phyloP scores from a whole-genome alignment of 2,797 vertebrate genomes.

The Distichodus sexfasciatus region DNA sequence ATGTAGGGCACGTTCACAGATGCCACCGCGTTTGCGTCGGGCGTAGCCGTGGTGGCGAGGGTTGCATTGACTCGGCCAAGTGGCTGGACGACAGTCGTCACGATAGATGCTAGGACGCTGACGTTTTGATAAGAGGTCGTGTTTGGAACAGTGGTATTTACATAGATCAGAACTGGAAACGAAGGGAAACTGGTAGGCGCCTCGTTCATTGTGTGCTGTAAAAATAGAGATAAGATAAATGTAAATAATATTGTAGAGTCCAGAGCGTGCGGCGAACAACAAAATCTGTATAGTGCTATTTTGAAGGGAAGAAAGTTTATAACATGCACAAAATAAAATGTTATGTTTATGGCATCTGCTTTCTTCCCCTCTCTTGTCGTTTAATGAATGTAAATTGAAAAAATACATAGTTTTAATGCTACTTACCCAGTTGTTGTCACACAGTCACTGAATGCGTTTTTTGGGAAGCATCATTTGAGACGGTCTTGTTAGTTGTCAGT shows the following conservation, averaged over 20 bases:
- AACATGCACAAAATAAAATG: too few species aligned
- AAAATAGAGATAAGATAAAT: neutral
- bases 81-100: neutral
- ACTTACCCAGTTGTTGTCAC: neutral
- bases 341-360: neutral
- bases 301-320: too few species aligned
- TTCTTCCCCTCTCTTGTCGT: too few species aligned
- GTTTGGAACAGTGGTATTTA: constrained; percentile 21
- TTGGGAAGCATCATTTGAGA: neutral
- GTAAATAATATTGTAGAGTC: neutral
- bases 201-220: constrained; percentile 35
- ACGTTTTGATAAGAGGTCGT: constrained; percentile 13
- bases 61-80: constrained; percentile 16
- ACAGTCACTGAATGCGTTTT: neutral
- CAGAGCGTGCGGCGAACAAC: too few species aligned
- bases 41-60: neutral
- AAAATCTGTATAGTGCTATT: too few species aligned
- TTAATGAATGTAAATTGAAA: neutral
- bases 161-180: neutral
- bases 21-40: constrained; percentile 19
- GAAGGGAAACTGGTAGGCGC: constrained; percentile 2
- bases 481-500: neutral
- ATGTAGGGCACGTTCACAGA: constrained; percentile 69
- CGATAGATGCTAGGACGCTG: neutral
- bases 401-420: neutral